Conservation (phyloP, 2,113 vertebrate species). For the Heterocephalus glaber region DNA sequence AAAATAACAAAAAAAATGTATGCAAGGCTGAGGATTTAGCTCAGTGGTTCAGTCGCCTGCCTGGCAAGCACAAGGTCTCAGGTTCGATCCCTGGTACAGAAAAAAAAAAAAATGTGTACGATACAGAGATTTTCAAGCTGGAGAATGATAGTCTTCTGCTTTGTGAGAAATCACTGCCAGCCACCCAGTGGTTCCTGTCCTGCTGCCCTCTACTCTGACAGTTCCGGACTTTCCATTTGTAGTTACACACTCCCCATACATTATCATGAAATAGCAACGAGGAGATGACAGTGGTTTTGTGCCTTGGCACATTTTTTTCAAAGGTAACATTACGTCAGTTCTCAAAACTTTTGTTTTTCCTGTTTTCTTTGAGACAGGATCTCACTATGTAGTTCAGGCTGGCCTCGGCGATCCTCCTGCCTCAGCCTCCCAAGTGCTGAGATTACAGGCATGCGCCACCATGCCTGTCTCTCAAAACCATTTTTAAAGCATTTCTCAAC, state of each 20-base stretch:
- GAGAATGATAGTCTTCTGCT: neutral
- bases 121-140: neutral
- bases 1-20: neutral
- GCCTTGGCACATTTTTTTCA: neutral
- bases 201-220: neutral
- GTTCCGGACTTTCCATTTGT: neutral
- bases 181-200: neutral
- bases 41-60: too few species aligned
- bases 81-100: too few species aligned
- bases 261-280: constrained; percentile 19
- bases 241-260: neutral
- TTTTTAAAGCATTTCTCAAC: neutral
- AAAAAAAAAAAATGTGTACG: too few species aligned
- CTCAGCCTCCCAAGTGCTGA: neutral
- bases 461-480: neutral
- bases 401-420: neutral
- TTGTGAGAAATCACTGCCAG: neutral
- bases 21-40: too few species aligned
- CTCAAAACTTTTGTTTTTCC: neutral
- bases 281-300: neutral
- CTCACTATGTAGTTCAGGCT: neutral
- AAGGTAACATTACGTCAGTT: neutral
- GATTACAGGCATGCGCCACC: neutral
- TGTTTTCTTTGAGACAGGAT: too few species aligned
- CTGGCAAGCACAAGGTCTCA: too few species aligned